Base-by-base conservation (phyloP, 2,888 invertebrate species). In the Cheilosia pagana region DNA sequence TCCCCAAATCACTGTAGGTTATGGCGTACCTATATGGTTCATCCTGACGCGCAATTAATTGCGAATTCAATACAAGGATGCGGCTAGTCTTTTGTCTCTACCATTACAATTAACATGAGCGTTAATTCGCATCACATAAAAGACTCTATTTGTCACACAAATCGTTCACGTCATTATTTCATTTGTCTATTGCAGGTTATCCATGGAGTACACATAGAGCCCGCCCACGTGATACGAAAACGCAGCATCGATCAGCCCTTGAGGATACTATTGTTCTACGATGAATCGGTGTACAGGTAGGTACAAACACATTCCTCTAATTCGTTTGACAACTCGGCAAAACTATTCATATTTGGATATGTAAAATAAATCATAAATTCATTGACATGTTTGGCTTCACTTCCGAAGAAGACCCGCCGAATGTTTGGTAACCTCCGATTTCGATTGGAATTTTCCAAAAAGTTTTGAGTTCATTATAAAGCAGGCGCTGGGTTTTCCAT, bases 261-360 rank as follows among this genome's bases (percentile, higher is more conserved):
- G 87, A 94, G 97, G 89, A 97, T 98, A 89, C 94, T 96, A 86
- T 93, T 98, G 87, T 95, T 95, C 90, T 98, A 98, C 90, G 98
- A 98, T 90, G 94, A 95, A 87, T 97, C 97, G 89, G 97, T 98
- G 57, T 96, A 95, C 92, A 95, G 96, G 97, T 97, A 90, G 94
- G 94, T 43, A 43, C 43, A 43, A 14, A 6, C 7, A 43, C 14
- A 43, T n/a, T 14, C 39, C 39, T 14, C 1, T 12, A 25, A n/a
- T 23, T 23, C n/a, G 5, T 23, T 16, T 31, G 12, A 14, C 6
- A 62, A 35, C 7, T n/a, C 35, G 39, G 14, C 23, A 16, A n/a
- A 16, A 52, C 23, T 8, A 5, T 12, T 52, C 10, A n/a, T 21
- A 45, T 45, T 45, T 12, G 3, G 14, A 39, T 14, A 4, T n/a